Evolutionary conservation across 2,113 vertebrate species (phyloP), one percentile per base, ranked within the genome.

Genomic region (Clupea harengus): DNA sequence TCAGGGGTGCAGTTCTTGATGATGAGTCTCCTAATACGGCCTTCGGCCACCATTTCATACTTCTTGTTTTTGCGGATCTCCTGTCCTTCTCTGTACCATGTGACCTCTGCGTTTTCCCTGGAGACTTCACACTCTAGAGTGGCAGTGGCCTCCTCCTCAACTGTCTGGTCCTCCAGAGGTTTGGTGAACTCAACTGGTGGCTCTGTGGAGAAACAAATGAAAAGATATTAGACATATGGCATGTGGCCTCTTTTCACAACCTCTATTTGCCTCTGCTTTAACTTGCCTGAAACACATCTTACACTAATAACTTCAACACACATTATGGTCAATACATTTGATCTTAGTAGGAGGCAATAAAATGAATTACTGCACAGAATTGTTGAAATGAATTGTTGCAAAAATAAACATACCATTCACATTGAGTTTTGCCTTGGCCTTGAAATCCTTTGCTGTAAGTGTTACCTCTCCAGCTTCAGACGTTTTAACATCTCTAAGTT

Each of bases 21-120:
- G 89, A 99, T 91, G 44, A 99, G 97, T 86, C 91, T 96, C 90
- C 98, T 97, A 92, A 96, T 96, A 84, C 95, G 95, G 78, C 97
- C 97, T 0, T 98, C 96, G 17, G 92, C 93, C 32, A 97, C 92
- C 0, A 96, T 94, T 60, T 99, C 97, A 13, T 98, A 96, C 86
- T 99, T 99, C 95, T 99, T 99, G 52, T 95, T 97, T 94, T 99
- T 99, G 88, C 96, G 96, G 89, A 99, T 94, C 93, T 99, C 96
- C 92, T 97, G 95, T 44, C 97, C 97, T 0, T 99, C 97, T 93
- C 95, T 96, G 92, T 97, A 97, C 98, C 98, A 99, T 82, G 90
- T 95, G 20, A 99, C 98, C 78, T 97, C 96, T 2, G 97, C 98
- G 10, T 96, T 98, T 89, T 98, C 98, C 91, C 97, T 95, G 92